Percentiles rank a stretch among this genome's conserved stretches.
phyloP scores from a whole-genome alignment of 1,140 invertebrate species.

The Ptiloglossa arizonensis region DNA sequence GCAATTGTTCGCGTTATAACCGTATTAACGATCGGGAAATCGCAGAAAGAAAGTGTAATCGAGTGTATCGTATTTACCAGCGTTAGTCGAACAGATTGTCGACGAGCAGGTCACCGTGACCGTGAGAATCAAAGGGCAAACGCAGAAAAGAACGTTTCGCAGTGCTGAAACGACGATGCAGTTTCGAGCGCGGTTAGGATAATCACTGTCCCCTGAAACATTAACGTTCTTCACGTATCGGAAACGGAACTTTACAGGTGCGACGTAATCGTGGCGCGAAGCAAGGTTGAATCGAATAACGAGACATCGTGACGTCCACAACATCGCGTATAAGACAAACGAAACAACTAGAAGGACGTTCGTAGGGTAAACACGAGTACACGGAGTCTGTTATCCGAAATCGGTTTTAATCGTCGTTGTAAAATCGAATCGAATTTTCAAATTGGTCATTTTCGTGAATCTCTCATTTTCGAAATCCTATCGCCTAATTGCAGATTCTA shows the following conservation, averaged over 20 bases:
- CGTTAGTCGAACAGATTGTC: neutral
- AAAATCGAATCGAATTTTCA: no score
- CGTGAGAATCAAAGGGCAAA: conserved; percentile 12
- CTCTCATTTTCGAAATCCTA: no score
- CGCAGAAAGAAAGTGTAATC: conserved; percentile 6
- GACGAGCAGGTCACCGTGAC: conserved; percentile 11
- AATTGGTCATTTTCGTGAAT: no score
- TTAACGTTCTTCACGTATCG: conserved; percentile 13
- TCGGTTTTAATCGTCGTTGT: no score
- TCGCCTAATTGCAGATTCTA: no score
- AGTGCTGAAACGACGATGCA: neutral
- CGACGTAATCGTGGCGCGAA: conserved; percentile 25
- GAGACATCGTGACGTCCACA: neutral
- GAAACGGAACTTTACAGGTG: conserved; percentile 30
- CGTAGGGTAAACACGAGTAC: neutral
- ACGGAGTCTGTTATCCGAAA: neutral
- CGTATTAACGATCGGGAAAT: neutral
- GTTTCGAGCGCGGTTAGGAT: neutral
- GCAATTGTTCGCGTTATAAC: neutral
- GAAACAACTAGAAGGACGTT: conserved; percentile 36
- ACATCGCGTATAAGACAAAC: conserved; percentile 6
- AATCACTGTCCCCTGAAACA: conserved; percentile 16
- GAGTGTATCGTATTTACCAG: neutral
- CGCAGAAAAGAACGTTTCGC: neutral
- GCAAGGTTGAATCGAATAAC: conserved; percentile 54